Evolutionary conservation across 1,140 invertebrate genomes (phyloP), one percentile per base, ranked within the genome.

Genomic region (Telenomus remus): DNA sequence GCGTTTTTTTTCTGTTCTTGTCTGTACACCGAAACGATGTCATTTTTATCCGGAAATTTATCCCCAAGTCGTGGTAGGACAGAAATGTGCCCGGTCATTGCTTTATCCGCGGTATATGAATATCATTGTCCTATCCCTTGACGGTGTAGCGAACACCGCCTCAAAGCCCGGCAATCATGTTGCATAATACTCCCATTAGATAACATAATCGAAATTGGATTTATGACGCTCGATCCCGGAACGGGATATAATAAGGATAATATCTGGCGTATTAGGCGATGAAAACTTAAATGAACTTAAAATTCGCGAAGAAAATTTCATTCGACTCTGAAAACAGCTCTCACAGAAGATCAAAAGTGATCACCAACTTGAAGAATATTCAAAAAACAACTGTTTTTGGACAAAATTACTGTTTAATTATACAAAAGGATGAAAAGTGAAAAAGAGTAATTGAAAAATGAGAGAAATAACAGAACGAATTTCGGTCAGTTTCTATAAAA

Each of bases 121-220:
- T 79, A 68, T 75, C 61, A 68, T 68, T 65, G 55, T 72, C 63
- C n/a, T 69, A 56, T 66, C 77, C 73, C 77, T 64, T 57, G 55
- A 47, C 68, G 47, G 76, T 79, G 68, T 79, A 64, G 43, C 49
- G 64, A 27, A 75, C 81, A 72, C 50, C 74, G 79, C 68, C 81
- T 85, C 82, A 85, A 85, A 87, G 80, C 84, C 19, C 79, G 77
- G 83, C 83, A 85, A 85, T 87, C 84, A 81, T 80, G 82, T 84
- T 81, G 82, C 81, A 85, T 87, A 87, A 87, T 87, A 83, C 84
- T 82, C 59, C 82, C 82, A 86, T 87, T 87, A 86, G 84, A 84
- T 85, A 82, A 84, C 82, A 86, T 86, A 87, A 86, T 86, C 85
- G 83, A 87, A 87, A 86, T 79, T 85, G 81, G 85, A 87, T 87